These are phyloP conservation scores for Encarsia formosa DNA, from an alignment of 2,888 invertebrate species.

Conservation along the genomic window DNA sequence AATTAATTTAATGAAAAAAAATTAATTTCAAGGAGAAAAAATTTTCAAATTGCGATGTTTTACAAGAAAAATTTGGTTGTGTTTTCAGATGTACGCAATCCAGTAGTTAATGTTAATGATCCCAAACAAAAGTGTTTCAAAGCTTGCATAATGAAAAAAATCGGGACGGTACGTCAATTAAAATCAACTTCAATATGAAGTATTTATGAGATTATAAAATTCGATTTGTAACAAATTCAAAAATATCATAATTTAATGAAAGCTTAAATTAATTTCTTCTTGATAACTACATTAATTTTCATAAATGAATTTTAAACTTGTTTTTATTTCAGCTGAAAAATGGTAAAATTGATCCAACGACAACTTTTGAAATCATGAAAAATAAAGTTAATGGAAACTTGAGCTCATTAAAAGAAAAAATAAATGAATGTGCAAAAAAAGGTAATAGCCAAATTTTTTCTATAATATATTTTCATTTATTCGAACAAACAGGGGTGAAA, in stretches of 20 bases:
- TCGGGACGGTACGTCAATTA: neutral
- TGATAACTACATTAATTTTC: no score
- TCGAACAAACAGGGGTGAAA: no score
- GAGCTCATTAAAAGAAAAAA: neutral
- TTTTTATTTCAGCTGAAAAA: neutral
- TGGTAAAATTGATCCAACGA: neutral
- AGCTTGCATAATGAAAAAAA: neutral
- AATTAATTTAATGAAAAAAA: no score
- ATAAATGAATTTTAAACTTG: no score
- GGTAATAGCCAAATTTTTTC: no score
- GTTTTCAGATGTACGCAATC: neutral
- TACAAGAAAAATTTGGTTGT: neutral
- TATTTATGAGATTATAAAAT: neutral
- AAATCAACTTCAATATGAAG: neutral
- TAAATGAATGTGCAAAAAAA: neutral
- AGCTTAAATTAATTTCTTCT: no score
- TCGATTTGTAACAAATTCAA: no score
- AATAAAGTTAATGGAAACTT: neutral
- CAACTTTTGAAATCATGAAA: neutral
- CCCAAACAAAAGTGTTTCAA: neutral
- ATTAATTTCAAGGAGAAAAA: no score
- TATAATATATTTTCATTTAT: no score
- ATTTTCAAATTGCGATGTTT: neutral
- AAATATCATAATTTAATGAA: no score
- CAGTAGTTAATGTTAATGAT: neutral